Evolutionary conservation across 2,888 invertebrate genomes (phyloP), one percentile per base, ranked within the genome.

Genomic region (Blastobasis adustella): DNA sequence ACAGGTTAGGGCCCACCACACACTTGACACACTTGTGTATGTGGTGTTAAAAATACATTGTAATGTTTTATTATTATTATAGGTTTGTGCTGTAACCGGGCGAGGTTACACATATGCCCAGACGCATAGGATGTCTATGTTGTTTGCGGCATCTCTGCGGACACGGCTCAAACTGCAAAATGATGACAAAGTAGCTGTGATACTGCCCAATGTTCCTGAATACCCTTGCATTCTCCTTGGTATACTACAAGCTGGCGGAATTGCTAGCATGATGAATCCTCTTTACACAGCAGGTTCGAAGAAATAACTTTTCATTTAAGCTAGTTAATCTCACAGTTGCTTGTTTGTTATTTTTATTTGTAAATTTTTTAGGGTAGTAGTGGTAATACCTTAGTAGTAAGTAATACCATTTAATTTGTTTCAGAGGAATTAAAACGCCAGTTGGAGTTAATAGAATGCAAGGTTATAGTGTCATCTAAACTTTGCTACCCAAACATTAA

Each of bases 121-220:
- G 67, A 71, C 93, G 0, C 86, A 92, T 54, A 90, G 90, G 55
- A 89, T 90, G 66, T 89, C 92, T 4, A 80, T 89, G 46, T 90
- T 91, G 47, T 90, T 94, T 48, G 91, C 93, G 0, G 90, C 91
- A 0, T 89, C 91, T n/a, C 79, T 95, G 49, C 89, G 92, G 53
- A 84, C 85, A 7, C 91, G 92, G 61, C 83, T 94, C 45, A 92
- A 92, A 52, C 67, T 94, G n/a, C 77, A 82, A 48, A 85, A 89
- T 10, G 91, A 92, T 6, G 93, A 95, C 59, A 91, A 92, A 6
- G 79, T 95, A 4, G 94, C 92, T 0, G 61, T 95, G 7, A 88
- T 93, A n/a, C 67, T 95, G 57, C 94, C 95, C 1, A 96, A 96
- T 71, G 65, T 92, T 10, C 95, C 95, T 0, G 95, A 96, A 75